Base-by-base conservation (phyloP, 2,888 invertebrate species). In the Nomada ferruginata region DNA sequence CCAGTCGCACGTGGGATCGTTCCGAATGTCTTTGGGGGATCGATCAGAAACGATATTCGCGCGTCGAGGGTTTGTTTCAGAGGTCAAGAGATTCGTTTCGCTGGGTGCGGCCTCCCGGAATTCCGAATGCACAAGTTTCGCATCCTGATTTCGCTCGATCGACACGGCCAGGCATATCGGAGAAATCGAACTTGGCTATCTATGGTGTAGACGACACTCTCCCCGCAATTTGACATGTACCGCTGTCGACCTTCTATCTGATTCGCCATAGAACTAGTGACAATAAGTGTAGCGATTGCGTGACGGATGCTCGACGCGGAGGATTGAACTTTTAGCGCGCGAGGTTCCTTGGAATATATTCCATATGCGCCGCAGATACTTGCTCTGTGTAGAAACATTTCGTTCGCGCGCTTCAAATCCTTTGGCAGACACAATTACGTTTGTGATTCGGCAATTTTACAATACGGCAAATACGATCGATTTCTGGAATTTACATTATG, bases 41-140 rank as follows among this genome's bases (percentile, higher is more conserved):
- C 52, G 76, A 77, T 74, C 53, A 50, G 36, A 36, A 36, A 55
- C 11, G 47, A 23, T 15, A 50, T 59, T 47, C 60, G 53, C n/a
- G n/a, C 64, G 47, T 57, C 29, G 55, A 82, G 36, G 20, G 42
- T 53, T 36, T 69, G 36, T n/a, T 53, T 57, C 23, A 57, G 15
- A 36, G n/a, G 23, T 68, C 47, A 60, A n/a, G 68, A 26, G 44
- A 52, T 72, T 61, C 57, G 64, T 72, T 68, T 55, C 60, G 50
- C 23, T 50, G 53, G 47, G 53, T 26, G 42, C n/a, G 42, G 11
- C 13, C 52, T 65, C 57, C 13, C 9, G 20, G 15, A 76, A 59
- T 52, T 10, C 18, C 64, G 57, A 53, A 60, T 75, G 59, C 26
- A 13, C 29, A 13, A 15, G 55, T 36, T 57, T 64, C 20, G 44